phyloP scores from a whole-genome alignment of 2,888 invertebrate genomes.

The Heliconius ethilla region DNA sequence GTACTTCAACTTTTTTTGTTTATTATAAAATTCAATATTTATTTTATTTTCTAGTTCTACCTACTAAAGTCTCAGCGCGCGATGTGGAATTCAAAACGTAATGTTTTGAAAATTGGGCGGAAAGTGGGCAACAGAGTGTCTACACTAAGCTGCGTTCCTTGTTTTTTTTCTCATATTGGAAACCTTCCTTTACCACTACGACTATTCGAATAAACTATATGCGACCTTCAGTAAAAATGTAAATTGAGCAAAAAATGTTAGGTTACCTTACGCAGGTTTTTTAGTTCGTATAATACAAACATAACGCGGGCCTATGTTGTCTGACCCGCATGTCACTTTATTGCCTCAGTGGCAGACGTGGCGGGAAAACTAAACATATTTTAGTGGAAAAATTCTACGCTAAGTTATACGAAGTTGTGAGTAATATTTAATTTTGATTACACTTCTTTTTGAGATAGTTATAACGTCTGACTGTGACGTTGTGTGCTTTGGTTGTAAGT shows the following conservation, averaged over 20 bases:
- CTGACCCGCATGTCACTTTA: constrained; percentile 33
- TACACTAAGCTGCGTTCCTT: too few relatives aligned
- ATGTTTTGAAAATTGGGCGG: too few relatives aligned
- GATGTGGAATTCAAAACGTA: too few relatives aligned
- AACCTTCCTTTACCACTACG: neutral
- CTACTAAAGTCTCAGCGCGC: too few relatives aligned
- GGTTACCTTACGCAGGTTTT: neutral
- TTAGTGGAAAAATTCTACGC: constrained; percentile 8
- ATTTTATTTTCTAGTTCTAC: too few relatives aligned
- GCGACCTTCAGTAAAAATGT: neutral
- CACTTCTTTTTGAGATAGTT: too few relatives aligned
- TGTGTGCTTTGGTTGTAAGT: too few relatives aligned
- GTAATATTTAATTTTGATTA: neutral
- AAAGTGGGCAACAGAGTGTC: too few relatives aligned
- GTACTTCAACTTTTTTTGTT: too few relatives aligned
- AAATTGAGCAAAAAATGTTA: neutral
- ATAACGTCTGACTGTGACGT: too few relatives aligned
- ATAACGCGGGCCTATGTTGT: neutral
- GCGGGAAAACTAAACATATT: constrained; percentile 25
- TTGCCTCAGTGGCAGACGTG: constrained; percentile 30
- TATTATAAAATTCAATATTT: too few relatives aligned
- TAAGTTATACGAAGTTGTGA: neutral
- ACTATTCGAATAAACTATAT: neutral
- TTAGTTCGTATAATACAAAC: neutral
- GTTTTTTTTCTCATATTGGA: too few relatives aligned